Base-by-base conservation (phyloP, 2,797 vertebrate species). In the Helicolenus hilgendorfi region DNA sequence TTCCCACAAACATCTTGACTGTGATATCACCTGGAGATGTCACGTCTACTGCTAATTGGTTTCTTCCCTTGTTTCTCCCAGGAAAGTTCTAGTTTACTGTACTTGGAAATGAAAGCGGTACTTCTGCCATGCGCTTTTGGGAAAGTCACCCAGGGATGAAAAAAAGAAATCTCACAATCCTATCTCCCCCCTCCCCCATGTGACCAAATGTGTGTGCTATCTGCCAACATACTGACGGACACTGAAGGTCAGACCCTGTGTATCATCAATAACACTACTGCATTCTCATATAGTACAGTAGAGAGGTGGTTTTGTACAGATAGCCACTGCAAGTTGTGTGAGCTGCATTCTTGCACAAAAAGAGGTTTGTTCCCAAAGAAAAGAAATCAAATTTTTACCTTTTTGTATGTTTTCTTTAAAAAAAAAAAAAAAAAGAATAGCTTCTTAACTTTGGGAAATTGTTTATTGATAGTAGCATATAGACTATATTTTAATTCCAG, bases 161-260 rank as follows among this genome's bases (percentile, higher is more conserved):
- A 53, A 74, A 35, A 53, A 31, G 53, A 68, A 11, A 73, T 77
- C 24, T 71, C 41, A 45, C 38, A 56, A 36, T 35, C 20, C 6
- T 15, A 71, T 60, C 18, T 31, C 11, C 1, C 38, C 64, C 62
- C 41, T n/a, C 24, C 24, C 10, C 13, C 13, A 41, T 27, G 35
- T 63, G 72, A 85, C 49, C 49, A 76, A 74, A 80, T 62, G 58
- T 49, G 73, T 60, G 75, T 82, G 81, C 84, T 74, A 86, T 83
- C 84, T 81, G 86, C 77, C 49, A 64, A 36, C 77, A 90, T 62
- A 67, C 55, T 41, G 81, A 64, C 60, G 31, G 80, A 89, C 83
- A 63, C 76, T 68, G 86, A 93, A 95, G 93, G 84, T 95, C 95
- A 93, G 95, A 96, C 94, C 92, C 95, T 95, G 94, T 95, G 95